Evolutionary conservation across 1,140 invertebrate genomes (phyloP).

Genomic region (Lamellibrachia luymesi): DNA sequence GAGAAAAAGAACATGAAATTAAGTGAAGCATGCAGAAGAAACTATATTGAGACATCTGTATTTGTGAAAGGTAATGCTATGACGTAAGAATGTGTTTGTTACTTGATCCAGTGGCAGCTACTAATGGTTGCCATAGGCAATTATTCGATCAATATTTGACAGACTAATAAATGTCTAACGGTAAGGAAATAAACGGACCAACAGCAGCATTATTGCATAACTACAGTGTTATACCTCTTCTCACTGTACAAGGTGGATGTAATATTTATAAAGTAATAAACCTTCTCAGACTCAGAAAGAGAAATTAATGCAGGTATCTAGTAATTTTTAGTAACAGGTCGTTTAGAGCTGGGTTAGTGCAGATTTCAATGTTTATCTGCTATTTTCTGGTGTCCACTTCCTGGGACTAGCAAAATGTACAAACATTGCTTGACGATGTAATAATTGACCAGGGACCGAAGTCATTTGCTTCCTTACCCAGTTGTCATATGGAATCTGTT

Average conservation of each 20-base stretch:
- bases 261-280: neutral
- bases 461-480: neutral
- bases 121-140: neutral
- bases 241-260: neutral
- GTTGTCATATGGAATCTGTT: neutral
- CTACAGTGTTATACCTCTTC: neutral
- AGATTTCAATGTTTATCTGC: too few species aligned
- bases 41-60: neutral
- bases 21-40: neutral
- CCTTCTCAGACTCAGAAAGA: neutral
- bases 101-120: neutral
- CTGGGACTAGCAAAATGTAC: too few species aligned
- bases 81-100: neutral
- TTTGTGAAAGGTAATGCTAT: neutral
- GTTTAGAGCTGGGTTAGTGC: too few species aligned
- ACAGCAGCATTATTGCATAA: neutral
- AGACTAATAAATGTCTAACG: neutral
- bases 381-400: too few species aligned
- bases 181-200: neutral
- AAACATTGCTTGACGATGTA: too few species aligned
- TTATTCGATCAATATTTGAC: neutral
- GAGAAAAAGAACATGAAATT: neutral
- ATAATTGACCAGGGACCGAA: neutral
- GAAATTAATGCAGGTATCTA: too few species aligned
- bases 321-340: too few species aligned